Evolutionary conservation across 1,140 invertebrate genomes (phyloP), one percentile per base, ranked within the genome.

Genomic region (Bombyx mandarina): DNA sequence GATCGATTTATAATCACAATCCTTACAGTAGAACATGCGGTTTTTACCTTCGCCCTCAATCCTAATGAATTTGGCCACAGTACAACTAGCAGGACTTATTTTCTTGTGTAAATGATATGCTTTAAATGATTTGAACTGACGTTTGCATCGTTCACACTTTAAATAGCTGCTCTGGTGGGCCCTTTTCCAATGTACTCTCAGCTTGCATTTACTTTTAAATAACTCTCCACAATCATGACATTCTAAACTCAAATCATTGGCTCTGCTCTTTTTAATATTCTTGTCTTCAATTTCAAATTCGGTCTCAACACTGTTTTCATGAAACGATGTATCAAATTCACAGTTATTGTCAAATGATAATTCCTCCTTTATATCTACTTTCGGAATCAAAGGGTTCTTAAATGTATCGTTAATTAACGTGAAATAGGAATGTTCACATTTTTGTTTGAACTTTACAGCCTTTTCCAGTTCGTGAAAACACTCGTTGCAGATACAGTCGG

Each of bases 171-270:
- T 56, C 61, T 76, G 57, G 50, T 86, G 83, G 0, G 67, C 62
- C 53, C 71, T 77, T 47, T 77, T 84, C 81, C 81, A 86, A 55
- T 84, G 82, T 3, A 86, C 81, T 63, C 70, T 52, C 43, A 84
- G 44, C 64, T 86, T 86, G 54, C 81, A 86, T 65, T 82, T 83
- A 48, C 74, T 82, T 69, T 73, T 79, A 45, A 86, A 86, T 6
- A 64, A 57, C 9, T 58, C 61, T 3, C 73, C 73, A 61, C 81
- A 86, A 42, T 86, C 82, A 44, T 84, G 60, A 55, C 82, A 86
- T 60, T 78, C 60, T 8, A 83, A 54, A 54, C 74, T 69, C 8
- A 67, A 50, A 45, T 82, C 68, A 50, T 62, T 60, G 6, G 65
- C 49, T 61, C 49, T 65, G 51, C 62, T 71, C 61, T 68, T 72